These are phyloP conservation scores for Chaetura pelagica DNA, from an alignment of 2,113 vertebrate species.

Conservation along the genomic window DNA sequence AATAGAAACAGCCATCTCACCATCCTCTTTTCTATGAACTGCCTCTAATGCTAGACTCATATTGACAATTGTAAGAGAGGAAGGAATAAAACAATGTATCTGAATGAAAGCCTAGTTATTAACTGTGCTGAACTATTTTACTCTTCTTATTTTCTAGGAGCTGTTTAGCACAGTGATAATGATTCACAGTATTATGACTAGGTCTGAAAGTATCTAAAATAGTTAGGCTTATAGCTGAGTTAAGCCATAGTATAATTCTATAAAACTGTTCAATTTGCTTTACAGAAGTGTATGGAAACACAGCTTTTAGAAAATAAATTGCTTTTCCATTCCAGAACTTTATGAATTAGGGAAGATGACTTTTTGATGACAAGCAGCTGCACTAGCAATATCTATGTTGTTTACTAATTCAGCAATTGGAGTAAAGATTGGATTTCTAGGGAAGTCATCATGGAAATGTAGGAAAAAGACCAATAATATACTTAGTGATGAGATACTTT, in stretches of 20 bases:
- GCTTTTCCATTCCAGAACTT: neutral
- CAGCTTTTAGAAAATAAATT: neutral
- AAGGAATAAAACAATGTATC: neutral
- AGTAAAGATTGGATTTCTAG: neutral
- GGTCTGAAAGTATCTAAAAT: neutral
- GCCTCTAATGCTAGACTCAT: neutral
- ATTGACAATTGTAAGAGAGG: neutral
- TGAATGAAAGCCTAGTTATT: neutral
- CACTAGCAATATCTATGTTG: neutral
- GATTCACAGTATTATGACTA: slow-evolving; percentile 7
- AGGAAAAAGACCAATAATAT: neutral
- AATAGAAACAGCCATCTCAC: neutral
- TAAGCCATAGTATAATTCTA: neutral
- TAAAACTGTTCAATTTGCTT: neutral
- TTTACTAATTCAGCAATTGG: neutral
- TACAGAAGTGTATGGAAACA: neutral
- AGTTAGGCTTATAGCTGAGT: neutral
- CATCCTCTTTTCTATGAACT: neutral
- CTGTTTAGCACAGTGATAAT: neutral
- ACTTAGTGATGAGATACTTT: neutral
- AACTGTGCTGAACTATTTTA: neutral
- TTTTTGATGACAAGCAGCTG: neutral
- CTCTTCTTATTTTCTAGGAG: neutral
- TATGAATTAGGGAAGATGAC: neutral
- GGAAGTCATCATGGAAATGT: neutral